phyloP scores from a whole-genome alignment of 2,113 vertebrate genomes.

The Eonycteris spelaea region DNA sequence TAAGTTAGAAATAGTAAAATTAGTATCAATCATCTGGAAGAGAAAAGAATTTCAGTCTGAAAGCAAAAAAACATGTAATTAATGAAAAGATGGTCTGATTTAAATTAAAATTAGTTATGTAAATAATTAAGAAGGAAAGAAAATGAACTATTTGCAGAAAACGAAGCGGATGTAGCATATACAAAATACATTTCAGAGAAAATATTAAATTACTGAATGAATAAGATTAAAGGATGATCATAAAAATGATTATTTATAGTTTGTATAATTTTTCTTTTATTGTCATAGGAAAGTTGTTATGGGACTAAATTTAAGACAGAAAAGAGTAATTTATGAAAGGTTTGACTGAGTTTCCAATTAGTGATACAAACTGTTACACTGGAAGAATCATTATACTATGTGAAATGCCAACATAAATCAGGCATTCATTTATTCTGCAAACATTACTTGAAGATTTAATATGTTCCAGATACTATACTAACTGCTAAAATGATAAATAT shows the following conservation, averaged over 20 bases:
- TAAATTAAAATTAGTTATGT: not conserved
- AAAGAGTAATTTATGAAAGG: conserved; percentile 5
- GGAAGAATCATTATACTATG: conserved; percentile 7
- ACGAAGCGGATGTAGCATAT: not conserved
- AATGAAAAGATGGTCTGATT: not conserved
- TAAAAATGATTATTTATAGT: not conserved
- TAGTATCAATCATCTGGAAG: not conserved
- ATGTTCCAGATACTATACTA: not conserved
- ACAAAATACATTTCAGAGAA: not conserved
- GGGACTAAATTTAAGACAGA: not conserved
- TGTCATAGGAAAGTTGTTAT: not conserved
- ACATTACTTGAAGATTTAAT: conserved; percentile 34
- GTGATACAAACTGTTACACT: not conserved
- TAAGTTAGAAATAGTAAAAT: not conserved
- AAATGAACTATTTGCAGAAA: not conserved
- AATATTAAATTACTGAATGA: not conserved
- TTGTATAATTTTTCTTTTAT: conserved; percentile 38
- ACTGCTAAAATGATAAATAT: conserved; percentile 13
- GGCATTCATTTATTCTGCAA: not conserved
- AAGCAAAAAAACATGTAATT: not conserved
- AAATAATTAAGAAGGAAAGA: not conserved
- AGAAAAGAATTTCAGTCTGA: not conserved
- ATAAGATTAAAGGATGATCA: not conserved
- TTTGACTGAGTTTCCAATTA: conserved; percentile 32
- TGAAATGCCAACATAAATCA: conserved; percentile 29